A percentile compares a stretch with the other conserved stretches of the same genome.
Conservation (phyloP, 2,888 invertebrate species). For the Phoenoteleia sp. region DNA sequence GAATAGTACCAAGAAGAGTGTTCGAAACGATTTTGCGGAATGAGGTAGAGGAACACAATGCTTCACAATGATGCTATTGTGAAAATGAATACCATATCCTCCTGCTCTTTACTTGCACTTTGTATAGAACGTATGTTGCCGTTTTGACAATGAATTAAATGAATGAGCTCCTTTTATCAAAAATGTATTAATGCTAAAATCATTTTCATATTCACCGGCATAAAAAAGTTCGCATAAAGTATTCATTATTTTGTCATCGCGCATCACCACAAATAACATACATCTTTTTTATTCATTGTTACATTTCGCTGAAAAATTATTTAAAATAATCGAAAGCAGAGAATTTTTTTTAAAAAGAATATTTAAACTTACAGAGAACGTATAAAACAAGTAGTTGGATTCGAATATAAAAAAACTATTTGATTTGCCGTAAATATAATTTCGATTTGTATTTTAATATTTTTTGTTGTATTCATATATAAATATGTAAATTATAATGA, state of each 20-base stretch:
- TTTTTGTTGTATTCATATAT: too few species aligned
- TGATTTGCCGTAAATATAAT: too few species aligned
- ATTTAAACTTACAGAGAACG: too few species aligned
- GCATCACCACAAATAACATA: background rate
- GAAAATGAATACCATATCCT: constrained; percentile 84
- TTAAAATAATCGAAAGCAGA: background rate
- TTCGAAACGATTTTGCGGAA: constrained; percentile 82
- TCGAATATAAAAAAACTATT: too few species aligned
- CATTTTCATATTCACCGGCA: constrained; percentile 42
- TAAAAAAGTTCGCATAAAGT: constrained; percentile 44
- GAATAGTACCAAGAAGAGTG: constrained; percentile 82
- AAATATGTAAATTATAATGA: too few species aligned
- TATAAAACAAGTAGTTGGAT: too few species aligned
- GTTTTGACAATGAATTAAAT: constrained; percentile 80
- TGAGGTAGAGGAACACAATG: constrained; percentile 82
- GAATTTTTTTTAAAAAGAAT: too few species aligned
- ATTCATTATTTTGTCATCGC: constrained; percentile 20
- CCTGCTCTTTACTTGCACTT: constrained; percentile 80
- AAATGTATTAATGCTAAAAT: constrained; percentile 66
- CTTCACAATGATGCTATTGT: constrained; percentile 84
- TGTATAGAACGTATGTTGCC: constrained; percentile 79
- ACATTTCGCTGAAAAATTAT: background rate
- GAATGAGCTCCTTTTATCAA: constrained; percentile 77
- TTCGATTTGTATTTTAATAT: too few species aligned
- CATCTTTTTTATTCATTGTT: background rate